Evolutionary conservation across 2,113 vertebrate species (phyloP), one percentile per base, ranked within the genome.

Genomic region (Cygnus atratus): DNA sequence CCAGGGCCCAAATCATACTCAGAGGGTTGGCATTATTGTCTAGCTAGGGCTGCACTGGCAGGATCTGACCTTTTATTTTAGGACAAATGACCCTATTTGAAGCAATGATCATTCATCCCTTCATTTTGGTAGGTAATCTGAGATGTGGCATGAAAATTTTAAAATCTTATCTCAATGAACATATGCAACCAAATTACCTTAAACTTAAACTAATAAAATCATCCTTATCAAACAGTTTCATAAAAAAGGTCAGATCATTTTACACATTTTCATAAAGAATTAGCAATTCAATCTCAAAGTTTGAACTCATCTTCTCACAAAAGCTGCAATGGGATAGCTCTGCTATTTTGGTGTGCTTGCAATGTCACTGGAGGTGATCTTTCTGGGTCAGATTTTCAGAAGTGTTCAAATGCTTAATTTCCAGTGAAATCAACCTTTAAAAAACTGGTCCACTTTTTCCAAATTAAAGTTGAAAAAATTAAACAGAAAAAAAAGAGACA

Each of bases 131-230:
- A 78, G 44, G 33, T 80, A 63, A 82, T 82, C 48, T 85, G 65
- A 82, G 91, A 93, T 3, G 29, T 4, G 39, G 48, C 74, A 74
- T 44, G 50, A 18, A 83, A 70, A 57, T 72, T 77, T 58, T 3
- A 91, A 94, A 93, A 94, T 91, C 71, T 63, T 52, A 50, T 63
- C 87, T 96, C 82, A 66, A 35, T 24, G 29, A 88, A 76, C 43
- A 61, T 13, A 61, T 82, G 87, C 37, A 83, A 82, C 48, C 71
- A 92, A 96, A 89, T 86, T 94, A 63, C 19, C 13, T 92, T 91
- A 91, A 83, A 96, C 35, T 87, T 86, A 85, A 80, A 90, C 33
- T 59, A 80, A 90, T 90, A 72, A 74, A 92, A 78, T 77, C 82
- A 91, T 46, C 75, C 66, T 95, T 58, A 73, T 73, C 66, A 90